phyloP scores from a whole-genome alignment of 2,113 vertebrate genomes.

The Apteryx mantelli region DNA sequence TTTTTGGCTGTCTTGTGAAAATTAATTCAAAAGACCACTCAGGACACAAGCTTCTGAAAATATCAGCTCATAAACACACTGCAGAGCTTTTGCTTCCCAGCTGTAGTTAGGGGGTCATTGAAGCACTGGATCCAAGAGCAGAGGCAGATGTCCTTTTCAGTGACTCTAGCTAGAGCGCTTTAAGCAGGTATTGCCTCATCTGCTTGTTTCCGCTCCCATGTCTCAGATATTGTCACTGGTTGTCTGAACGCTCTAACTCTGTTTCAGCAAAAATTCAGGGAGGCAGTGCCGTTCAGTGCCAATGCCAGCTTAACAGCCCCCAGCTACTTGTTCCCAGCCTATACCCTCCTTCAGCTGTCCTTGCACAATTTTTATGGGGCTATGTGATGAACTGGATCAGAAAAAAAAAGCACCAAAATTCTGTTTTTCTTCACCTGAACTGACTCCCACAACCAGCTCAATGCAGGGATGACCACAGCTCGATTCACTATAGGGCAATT shows the following conservation, averaged over 20 bases:
- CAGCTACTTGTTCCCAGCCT: constrained; percentile 34
- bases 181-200: constrained; percentile 25
- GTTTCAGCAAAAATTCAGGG: neutral
- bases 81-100: neutral
- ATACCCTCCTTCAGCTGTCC: neutral
- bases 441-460: neutral
- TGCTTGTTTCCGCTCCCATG: neutral
- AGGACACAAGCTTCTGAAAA: neutral
- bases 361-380: neutral
- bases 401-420: neutral
- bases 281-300: neutral
- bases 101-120: neutral
- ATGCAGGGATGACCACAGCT: neutral
- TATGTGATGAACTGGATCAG: neutral
- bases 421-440: neutral
- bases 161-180: neutral
- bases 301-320: neutral
- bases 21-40: neutral
- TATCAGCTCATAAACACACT: neutral
- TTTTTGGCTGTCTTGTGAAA: neutral
- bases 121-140: neutral
- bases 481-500: neutral
- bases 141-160: constrained; percentile 26
- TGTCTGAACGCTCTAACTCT: neutral
- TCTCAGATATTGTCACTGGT: neutral